These are phyloP conservation scores for Xylocopa sonorina DNA, from an alignment of 1,140 invertebrate genomes.

Conservation along the genomic window DNA sequence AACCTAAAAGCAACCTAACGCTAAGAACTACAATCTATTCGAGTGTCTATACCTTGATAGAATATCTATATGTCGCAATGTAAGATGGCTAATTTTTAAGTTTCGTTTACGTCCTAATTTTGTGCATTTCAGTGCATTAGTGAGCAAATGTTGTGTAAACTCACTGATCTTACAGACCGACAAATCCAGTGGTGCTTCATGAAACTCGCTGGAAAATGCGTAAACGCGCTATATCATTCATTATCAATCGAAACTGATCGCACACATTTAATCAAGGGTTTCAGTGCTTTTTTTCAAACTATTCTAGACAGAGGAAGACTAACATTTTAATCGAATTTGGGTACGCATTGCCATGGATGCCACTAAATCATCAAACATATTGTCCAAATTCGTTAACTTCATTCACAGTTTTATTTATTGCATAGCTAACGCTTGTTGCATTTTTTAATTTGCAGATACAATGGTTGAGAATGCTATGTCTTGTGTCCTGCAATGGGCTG, in stretches of 20 bases:
- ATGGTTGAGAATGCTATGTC: conserved; percentile 76
- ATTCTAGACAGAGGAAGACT: conserved; percentile 33
- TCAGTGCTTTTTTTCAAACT: conserved; percentile 49
- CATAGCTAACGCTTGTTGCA: not conserved
- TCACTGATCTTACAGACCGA: conserved; percentile 12
- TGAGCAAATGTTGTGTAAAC: conserved; percentile 61
- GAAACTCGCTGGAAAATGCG: conserved; percentile 38
- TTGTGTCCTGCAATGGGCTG: conserved; percentile 82
- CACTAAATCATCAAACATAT: not conserved
- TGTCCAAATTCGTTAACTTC: not conserved
- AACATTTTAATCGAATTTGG: conserved; percentile 21
- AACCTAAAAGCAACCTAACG: no score
- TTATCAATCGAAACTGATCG: conserved; percentile 24
- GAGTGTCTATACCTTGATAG: no score
- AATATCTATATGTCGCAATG: conserved; percentile 7
- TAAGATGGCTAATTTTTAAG: conserved; percentile 50
- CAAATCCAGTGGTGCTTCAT: conserved; percentile 52
- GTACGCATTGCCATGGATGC: not conserved
- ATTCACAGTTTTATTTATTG: not conserved
- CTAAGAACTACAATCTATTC: no score
- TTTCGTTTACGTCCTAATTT: conserved; percentile 28
- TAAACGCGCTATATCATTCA: conserved; percentile 12
- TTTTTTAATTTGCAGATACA: conserved; percentile 39
- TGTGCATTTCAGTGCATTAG: conserved; percentile 10
- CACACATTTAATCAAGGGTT: conserved; percentile 39